A percentile compares a stretch with the other conserved stretches of the same genome.
These are phyloP conservation scores for Podarcis lilfordi DNA, from an alignment of 2,797 vertebrate genomes.

Conservation along the genomic window DNA sequence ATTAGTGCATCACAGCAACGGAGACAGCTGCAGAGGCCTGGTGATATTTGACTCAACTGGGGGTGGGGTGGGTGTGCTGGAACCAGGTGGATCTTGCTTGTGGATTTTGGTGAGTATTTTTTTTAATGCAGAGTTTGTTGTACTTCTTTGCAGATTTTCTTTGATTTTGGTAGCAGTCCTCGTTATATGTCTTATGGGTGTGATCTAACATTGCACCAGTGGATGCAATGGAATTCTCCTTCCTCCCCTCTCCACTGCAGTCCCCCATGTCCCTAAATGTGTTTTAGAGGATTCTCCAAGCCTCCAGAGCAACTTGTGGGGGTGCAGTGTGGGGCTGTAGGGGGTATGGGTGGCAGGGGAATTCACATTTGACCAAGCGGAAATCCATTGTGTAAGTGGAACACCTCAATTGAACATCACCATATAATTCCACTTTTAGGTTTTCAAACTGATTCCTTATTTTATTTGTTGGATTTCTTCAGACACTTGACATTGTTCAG, in stretches of 20 bases:
- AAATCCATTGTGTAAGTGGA: too few species aligned
- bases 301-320: too few species aligned
- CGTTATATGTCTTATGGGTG: too few species aligned
- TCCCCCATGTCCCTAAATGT: too few species aligned
- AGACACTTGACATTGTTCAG: fast-evolving
- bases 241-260: too few species aligned
- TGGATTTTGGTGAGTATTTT: not conserved
- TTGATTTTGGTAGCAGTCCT: not conserved
- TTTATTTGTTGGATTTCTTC: not conserved
- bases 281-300: too few species aligned
- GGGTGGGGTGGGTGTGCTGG: not conserved
- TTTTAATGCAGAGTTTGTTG: not conserved
- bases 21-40: not conserved
- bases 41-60: not conserved
- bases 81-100: not conserved
- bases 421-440: not conserved
- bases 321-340: too few species aligned
- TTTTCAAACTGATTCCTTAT: not conserved
- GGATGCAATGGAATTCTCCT: too few species aligned
- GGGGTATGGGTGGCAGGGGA: too few species aligned
- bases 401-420: too few species aligned
- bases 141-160: not conserved
- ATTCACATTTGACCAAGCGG: too few species aligned
- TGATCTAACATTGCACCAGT: too few species aligned
- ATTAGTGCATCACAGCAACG: not conserved